A percentile compares a stretch with the other conserved stretches of the same genome.
These are phyloP conservation scores for Stenolophus ochropezus DNA, from an alignment of 2,888 invertebrate genomes.

Conservation along the genomic window DNA sequence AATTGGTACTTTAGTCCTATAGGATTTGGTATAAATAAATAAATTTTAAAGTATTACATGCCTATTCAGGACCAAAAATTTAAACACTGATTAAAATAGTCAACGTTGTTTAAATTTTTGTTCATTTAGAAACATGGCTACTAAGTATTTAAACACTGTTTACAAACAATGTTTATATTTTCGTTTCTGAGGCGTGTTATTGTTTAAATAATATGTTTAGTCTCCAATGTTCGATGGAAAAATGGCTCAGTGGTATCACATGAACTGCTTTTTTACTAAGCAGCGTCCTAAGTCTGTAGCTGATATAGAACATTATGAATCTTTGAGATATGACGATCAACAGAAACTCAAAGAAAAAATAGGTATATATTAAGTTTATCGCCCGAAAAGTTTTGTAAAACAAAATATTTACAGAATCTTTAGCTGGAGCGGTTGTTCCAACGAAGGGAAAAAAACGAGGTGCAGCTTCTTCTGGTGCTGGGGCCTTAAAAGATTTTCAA, in stretches of 20 bases:
- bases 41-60: too few species aligned
- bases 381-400: not conserved
- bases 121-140: too few species aligned
- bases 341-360: constrained; percentile 82
- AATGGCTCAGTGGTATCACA: constrained; percentile 92
- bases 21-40: too few species aligned
- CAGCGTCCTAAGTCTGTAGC: constrained; percentile 83
- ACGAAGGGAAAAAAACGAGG: constrained; percentile 75
- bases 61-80: too few species aligned
- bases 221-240: constrained; percentile 92
- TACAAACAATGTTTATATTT: too few species aligned
- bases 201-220: constrained; percentile 72
- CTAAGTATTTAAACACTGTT: too few species aligned
- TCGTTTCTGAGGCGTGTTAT: too few species aligned
- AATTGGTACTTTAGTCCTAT: too few species aligned
- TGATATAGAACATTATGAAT: constrained; percentile 88
- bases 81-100: too few species aligned
- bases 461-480: constrained; percentile 64
- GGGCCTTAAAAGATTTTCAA: constrained; percentile 79
- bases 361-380: constrained; percentile 77
- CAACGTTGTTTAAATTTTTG: too few species aligned
- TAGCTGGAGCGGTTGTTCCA: constrained; percentile 72
- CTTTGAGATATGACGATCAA: constrained; percentile 89
- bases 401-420: constrained; percentile 7
- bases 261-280: constrained; percentile 89